phyloP scores from a whole-genome alignment of 2,888 invertebrate genomes.

The Dilophus febrilis region DNA sequence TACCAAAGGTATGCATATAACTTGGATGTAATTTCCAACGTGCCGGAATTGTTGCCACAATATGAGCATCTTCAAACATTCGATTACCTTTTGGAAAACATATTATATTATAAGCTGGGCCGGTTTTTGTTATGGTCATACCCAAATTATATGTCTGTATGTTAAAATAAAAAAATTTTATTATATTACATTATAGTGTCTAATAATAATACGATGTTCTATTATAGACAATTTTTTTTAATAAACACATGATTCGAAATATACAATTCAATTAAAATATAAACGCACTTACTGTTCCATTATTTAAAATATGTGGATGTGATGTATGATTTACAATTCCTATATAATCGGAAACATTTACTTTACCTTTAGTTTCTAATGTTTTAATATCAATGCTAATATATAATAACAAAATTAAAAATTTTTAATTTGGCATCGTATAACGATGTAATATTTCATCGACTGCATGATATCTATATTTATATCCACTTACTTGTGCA shows the following conservation, averaged over 20 bases:
- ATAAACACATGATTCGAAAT: no score
- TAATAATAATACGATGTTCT: no score
- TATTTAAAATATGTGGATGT: slow-evolving; percentile 62
- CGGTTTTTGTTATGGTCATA: slow-evolving; percentile 47
- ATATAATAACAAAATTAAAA: slow-evolving; percentile 6
- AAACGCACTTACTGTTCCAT: slow-evolving; percentile 21
- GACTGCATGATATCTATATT: not conserved
- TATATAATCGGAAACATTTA: slow-evolving; percentile 44
- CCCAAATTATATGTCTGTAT: slow-evolving; percentile 73
- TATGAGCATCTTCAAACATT: slow-evolving; percentile 51
- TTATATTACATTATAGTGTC: no score
- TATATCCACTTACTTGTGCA: slow-evolving; percentile 42
- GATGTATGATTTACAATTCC: slow-evolving; percentile 66
- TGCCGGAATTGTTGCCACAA: slow-evolving; percentile 53
- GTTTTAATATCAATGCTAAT: slow-evolving; percentile 55
- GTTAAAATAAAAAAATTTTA: no score
- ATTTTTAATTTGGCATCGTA: not conserved
- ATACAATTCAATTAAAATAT: no score
- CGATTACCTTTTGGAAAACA: slow-evolving; percentile 43
- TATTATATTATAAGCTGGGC: slow-evolving; percentile 50
- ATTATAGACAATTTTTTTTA: no score
- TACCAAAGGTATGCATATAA: slow-evolving; percentile 87
- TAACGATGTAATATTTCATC: not conserved
- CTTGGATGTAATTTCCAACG: slow-evolving; percentile 67
- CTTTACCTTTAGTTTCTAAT: slow-evolving; percentile 53